Conservation (phyloP, 2,113 vertebrate genomes). For the Phyllostomus hastatus region DNA sequence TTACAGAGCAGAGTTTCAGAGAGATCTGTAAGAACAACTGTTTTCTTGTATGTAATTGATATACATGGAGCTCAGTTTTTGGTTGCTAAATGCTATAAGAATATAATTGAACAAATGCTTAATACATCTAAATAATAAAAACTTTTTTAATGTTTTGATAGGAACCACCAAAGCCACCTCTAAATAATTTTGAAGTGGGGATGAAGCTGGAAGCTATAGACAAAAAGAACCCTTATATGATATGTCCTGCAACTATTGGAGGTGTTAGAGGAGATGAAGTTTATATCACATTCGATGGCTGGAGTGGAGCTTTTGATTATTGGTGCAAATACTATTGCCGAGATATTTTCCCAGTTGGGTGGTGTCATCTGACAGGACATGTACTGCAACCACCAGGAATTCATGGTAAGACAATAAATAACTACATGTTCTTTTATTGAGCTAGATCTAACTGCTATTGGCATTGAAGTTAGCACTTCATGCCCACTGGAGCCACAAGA, state of each 20-base stretch:
- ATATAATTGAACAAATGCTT: background rate
- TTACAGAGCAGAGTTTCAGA: constrained; percentile 20
- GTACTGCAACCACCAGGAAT: constrained; percentile 92
- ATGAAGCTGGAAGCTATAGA: constrained; percentile 98
- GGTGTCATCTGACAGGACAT: constrained; percentile 95
- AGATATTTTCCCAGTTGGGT: constrained; percentile 96
- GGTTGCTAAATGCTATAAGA: constrained; percentile 30
- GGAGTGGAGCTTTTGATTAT: constrained; percentile 95
- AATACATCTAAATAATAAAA: constrained; percentile 53
- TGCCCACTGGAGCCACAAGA: background rate
- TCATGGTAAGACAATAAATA: constrained; percentile 86
- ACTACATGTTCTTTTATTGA: constrained; percentile 53
- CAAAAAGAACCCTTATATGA: constrained; percentile 96
- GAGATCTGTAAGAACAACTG: background rate
- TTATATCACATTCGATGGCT: constrained; percentile 95
- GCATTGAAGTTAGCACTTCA: background rate
- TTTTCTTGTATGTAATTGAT: constrained; percentile 33
- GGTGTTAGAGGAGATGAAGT: constrained; percentile 92
- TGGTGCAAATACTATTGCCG: constrained; percentile 96
- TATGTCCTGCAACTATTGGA: constrained; percentile 95
- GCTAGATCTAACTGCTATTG: constrained; percentile 25
- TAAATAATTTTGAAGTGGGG: constrained; percentile 92
- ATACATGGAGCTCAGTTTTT: constrained; percentile 41
- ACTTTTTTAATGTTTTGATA: constrained; percentile 74
- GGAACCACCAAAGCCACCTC: constrained; percentile 89